Evolutionary conservation across 1,140 invertebrate species (phyloP), one percentile per base, ranked within the genome.

Genomic region (Chrysoperla carnea): DNA sequence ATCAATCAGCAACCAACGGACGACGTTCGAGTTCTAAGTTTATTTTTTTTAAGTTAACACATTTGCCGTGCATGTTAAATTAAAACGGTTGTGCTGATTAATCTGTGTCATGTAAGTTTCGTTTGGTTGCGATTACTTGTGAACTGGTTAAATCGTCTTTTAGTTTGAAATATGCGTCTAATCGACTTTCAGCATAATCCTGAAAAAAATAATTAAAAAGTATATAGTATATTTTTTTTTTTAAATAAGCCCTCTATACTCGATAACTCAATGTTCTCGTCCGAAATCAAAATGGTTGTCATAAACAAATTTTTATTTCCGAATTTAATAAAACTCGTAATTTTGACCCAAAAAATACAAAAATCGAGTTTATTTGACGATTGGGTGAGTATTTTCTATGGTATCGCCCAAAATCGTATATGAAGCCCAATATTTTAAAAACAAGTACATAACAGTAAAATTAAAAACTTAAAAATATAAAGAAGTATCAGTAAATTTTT

Each of bases 361-460:
- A n/a, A n/a, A n/a, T n/a, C n/a, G n/a, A n/a, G n/a, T n/a, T n/a
- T n/a, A n/a, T n/a, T n/a, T n/a, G n/a, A n/a, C n/a, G n/a, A n/a
- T n/a, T n/a, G n/a, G n/a, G n/a, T n/a, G n/a, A n/a, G n/a, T n/a
- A n/a, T n/a, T n/a, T n/a, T n/a, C 38, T 11, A 37, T 48, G 5
- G 6, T 28, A 38, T 5, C 9, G 2, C 23, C 17, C 29, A 36
- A 29, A 43, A 15, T 28, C 31, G 36, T 33, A 42, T 4, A 29
- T 28, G 9, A 12, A 15, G 23, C 11, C 29, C 36, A 38, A 39
- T 11, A 29, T 17, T 33, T 33, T 6, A 29, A 37, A 27, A 7
- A 17, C 13, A 13, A 39, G 7, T 17, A 27, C 23, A 5, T 39
- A 17, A 39, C 67, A n/a, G 64, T 70, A 8, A 73, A 50, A 41